Evolutionary conservation across 2,888 invertebrate genomes (phyloP), one percentile per base, ranked within the genome.

Genomic region (Pammene aurita): DNA sequence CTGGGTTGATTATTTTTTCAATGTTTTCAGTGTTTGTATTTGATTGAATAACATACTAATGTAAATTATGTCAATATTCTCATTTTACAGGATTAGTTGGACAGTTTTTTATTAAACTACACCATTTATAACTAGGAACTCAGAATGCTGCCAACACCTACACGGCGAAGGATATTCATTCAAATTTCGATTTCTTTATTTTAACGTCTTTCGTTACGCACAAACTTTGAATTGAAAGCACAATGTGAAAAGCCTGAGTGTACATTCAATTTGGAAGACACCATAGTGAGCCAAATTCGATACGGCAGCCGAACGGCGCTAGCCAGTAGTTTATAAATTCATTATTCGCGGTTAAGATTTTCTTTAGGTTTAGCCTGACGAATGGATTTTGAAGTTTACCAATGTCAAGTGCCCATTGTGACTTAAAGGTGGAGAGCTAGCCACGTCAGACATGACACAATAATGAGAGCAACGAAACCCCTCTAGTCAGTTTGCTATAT

Each of bases 241-340:
- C 89, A 89, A 86, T 80, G 79, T 76, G 73, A 78, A 69, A 69
- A 80, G 79, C 77, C 79, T 80, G 79, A 79, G 80, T 89, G 84
- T 89, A 84, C 86, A 82, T 80, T 88, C 83, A 84, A 85, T 85
- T 85, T 86, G 91, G 90, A 91, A 91, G 91, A 91, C 90, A 88
- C 82, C 86, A 87, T 88, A 91, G 91, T 91, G 91, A 91, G 91
- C 85, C 82, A 84, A 80, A 84, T 83, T 79, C 68, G 72, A 73
- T 66, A 71, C 73, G 77, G 72, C 73, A 67, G 63, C 63, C 58
- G 61, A 71, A 75, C 74, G 54, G 75, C 72, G 73, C 76, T 76
- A 9, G 70, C 62, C 65, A 18, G 75, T 67, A 74, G 70, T 62
- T 57, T 65, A 54, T 72, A 72, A 72, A 67, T 56, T 66, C 66